phyloP scores from a whole-genome alignment of 30 jellyfish, hydroid and myxozoan species.

The Sanderia malayensis region DNA sequence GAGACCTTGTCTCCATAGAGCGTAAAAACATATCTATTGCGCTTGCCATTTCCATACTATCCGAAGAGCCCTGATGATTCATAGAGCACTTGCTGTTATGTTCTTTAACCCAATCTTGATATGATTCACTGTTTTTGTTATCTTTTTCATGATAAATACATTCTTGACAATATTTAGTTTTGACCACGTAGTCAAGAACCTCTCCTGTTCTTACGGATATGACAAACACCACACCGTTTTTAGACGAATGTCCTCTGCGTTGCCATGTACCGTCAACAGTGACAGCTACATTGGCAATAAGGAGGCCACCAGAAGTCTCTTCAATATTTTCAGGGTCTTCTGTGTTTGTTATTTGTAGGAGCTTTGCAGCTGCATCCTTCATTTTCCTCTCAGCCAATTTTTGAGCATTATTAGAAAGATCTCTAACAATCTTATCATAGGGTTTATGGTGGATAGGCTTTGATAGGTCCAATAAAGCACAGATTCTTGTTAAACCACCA shows the following conservation, averaged over 20 bases:
- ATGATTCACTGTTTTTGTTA: conserved; percentile 1
- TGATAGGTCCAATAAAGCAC: no score
- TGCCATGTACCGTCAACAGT: conserved; percentile 56
- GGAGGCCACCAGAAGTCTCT: no score
- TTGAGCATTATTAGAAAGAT: no score
- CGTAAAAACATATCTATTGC: conserved; percentile 43
- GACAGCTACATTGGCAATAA: no score
- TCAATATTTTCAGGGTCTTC: no score
- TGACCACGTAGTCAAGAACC: conserved; percentile 37
- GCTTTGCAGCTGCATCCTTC: no score
- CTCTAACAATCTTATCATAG: no score
- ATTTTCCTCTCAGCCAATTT: no score
- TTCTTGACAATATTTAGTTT: conserved; percentile 35
- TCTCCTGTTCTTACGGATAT: conserved; percentile 34
- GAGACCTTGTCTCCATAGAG: conserved; percentile 17
- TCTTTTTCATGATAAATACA: conserved; percentile 24
- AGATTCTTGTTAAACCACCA: no score
- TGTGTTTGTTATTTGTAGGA: no score
- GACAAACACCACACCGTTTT: no score
- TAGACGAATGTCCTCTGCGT: conserved; percentile 21
- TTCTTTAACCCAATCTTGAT: neutral
- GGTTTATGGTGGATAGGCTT: no score
- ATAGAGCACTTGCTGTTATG: conserved; percentile 21
- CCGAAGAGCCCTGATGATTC: conserved; percentile 33
- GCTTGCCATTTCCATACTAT: conserved; percentile 34